Percentiles rank a stretch among this genome's conserved stretches.
These are phyloP conservation scores for Diachrysia chrysitis DNA, from an alignment of 2,888 invertebrate species.

Conservation along the genomic window DNA sequence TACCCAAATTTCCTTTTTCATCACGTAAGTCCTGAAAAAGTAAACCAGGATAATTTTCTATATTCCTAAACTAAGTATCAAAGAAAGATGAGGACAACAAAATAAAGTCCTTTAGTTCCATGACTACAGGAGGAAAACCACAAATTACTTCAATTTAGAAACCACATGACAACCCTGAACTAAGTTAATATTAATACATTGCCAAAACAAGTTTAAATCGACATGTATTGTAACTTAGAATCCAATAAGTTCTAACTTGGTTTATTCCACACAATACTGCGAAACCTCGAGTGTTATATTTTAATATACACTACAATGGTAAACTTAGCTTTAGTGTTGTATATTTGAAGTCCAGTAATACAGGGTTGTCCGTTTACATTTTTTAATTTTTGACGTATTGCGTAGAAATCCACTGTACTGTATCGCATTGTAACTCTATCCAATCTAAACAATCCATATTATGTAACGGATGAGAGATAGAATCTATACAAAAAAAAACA, in stretches of 20 bases:
- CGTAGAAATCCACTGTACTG: too few relatives aligned
- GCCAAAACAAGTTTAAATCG: conserved; percentile 24
- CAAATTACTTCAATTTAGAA: not conserved
- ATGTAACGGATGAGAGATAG: too few relatives aligned
- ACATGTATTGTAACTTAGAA: conserved; percentile 34
- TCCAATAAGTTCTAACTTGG: conserved; percentile 12
- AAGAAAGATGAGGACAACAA: not conserved
- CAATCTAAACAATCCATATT: too few relatives aligned
- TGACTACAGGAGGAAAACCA: not conserved
- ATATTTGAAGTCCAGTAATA: not conserved
- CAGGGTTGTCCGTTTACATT: not conserved
- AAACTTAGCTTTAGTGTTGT: conserved; percentile 1
- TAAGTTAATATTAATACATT: conserved; percentile 27
- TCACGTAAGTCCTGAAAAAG: too few relatives aligned
- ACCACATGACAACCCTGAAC: not conserved
- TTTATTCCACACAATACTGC: conserved; percentile 25
- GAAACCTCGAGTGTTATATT: conserved; percentile 26
- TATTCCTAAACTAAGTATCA: not conserved
- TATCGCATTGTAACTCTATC: too few relatives aligned
- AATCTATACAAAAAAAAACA: too few relatives aligned
- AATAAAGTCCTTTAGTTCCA: not conserved
- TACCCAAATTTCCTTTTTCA: too few relatives aligned
- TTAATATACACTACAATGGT: conserved; percentile 17
- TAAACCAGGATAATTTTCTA: too few relatives aligned
- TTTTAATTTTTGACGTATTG: too few relatives aligned